Evolutionary conservation across 2,797 vertebrate species (phyloP).

Genomic region (Macropodus opercularis): DNA sequence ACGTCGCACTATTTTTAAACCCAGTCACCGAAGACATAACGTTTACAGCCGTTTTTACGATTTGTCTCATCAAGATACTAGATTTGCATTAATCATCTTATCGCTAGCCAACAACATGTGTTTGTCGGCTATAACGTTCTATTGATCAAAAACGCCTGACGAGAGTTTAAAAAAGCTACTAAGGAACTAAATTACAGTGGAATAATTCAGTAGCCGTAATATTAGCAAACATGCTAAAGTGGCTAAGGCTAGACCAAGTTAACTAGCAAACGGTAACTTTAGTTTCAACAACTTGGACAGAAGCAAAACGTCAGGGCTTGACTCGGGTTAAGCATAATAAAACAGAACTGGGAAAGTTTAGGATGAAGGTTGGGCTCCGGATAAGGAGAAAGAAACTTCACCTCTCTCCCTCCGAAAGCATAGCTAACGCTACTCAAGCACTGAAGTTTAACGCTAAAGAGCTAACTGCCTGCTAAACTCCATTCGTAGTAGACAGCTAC

Average conservation of each 20-base stretch:
- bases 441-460: neutral
- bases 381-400: too few species aligned
- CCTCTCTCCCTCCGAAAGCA: neutral
- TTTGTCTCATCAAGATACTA: too few species aligned
- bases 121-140: neutral
- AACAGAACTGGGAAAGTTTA: too few species aligned
- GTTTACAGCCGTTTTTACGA: too few species aligned
- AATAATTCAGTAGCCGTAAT: too few species aligned
- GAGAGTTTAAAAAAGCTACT: rapidly evolving
- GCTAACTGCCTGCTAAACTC: slow-evolving; percentile 14
- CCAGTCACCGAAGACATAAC: too few species aligned
- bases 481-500: neutral
- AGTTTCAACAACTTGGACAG: too few species aligned
- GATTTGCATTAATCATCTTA: neutral
- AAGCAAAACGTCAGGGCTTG: too few species aligned
- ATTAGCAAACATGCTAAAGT: neutral
- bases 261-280: neutral
- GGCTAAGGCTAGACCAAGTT: neutral
- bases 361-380: too few species aligned
- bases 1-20: too few species aligned
- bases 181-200: neutral
- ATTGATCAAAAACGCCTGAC: too few species aligned
- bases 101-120: neutral
- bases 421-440: neutral
- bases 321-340: too few species aligned